Evolutionary conservation across 2,888 invertebrate species (phyloP).

Genomic region (Leucozona laternaria): DNA sequence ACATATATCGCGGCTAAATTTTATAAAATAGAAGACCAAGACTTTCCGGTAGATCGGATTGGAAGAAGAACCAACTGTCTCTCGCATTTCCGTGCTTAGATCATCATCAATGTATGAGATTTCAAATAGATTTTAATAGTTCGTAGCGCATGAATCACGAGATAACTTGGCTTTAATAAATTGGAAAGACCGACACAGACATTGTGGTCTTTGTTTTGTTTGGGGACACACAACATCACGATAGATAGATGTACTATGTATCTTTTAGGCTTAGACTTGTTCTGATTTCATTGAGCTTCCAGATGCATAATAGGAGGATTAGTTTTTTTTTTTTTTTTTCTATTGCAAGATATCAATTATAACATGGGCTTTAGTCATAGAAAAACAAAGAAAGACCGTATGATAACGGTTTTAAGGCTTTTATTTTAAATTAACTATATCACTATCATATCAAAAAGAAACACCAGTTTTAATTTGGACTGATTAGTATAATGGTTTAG

Average conservation of each 20-base stretch:
- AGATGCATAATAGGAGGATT: slow-evolving; percentile 19
- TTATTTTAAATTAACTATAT: slow-evolving; percentile 9
- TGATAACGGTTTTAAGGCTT: background rate
- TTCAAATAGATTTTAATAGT: slow-evolving; percentile 22
- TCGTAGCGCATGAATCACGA: slow-evolving; percentile 60
- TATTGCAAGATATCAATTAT: slow-evolving; percentile 22
- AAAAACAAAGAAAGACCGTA: background rate
- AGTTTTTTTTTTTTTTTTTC: background rate
- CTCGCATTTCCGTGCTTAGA: slow-evolving; percentile 70
- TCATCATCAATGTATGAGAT: slow-evolving; percentile 69
- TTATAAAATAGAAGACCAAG: slow-evolving; percentile 28
- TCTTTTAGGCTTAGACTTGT: background rate
- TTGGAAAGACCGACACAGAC: slow-evolving; percentile 58
- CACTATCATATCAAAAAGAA: slow-evolving; percentile 1
- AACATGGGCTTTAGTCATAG: slow-evolving; percentile 17
- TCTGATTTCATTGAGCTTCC: slow-evolving; percentile 52
- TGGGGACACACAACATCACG: slow-evolving; percentile 5
- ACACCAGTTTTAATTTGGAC: slow-evolving; percentile 19
- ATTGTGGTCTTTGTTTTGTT: background rate
- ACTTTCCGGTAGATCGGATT: slow-evolving; percentile 62
- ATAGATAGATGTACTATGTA: background rate
- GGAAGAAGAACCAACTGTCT: slow-evolving; percentile 10
- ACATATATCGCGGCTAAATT: slow-evolving; percentile 48
- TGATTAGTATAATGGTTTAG: slow-evolving; percentile 10
- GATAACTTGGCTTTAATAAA: slow-evolving; percentile 21